Evolutionary conservation across 2,888 invertebrate genomes (phyloP), one percentile per base, ranked within the genome.

Genomic region (Zootermopsis nevadensis): DNA sequence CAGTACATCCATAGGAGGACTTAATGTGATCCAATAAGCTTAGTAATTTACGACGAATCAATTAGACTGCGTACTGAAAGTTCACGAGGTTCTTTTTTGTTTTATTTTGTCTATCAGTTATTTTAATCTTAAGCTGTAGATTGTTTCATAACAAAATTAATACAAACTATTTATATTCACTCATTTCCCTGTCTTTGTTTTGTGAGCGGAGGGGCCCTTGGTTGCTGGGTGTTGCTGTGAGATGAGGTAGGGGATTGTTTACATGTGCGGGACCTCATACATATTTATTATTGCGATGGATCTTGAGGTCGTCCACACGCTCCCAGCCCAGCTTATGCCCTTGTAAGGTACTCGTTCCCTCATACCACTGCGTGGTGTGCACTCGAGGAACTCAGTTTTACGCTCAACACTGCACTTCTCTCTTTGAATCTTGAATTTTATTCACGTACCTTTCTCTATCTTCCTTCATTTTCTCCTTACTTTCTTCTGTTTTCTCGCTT

Each of bases 241-340:
- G 69, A 69, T 33, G 69, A 69, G 33, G 69, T 33, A 7, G 38
- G 74, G 74, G 38, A 74, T 74, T 74, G 38, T 74, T 74, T 74
- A 74, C 74, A 31, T 74, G 74, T 12, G 33, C 74, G 35, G 74
- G 74, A 35, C 38, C 74, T 74, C 74, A 74, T 74, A 74, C 74
- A 74, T 74, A 74, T 74, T 74, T 74, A 74, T 74, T 72, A 74
- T 33, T 38, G 15, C 31, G 74, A 74, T 74, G 74, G 74, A 74
- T 74, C 74, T 74, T 60, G 66, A 66, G 79, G 79, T 79, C 79
- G 66, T 79, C 79, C 79, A 79, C 79, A 79, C 66, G 66, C 35
- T 66, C 35, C n/a, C 35, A 55, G 31, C 79, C 79, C 27, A 27
- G 33, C 38, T 35, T 79, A 79, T 79, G 35, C 60, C 79, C 79